Conservation (phyloP, 2,888 invertebrate genomes). For the Sesia apiformis region DNA sequence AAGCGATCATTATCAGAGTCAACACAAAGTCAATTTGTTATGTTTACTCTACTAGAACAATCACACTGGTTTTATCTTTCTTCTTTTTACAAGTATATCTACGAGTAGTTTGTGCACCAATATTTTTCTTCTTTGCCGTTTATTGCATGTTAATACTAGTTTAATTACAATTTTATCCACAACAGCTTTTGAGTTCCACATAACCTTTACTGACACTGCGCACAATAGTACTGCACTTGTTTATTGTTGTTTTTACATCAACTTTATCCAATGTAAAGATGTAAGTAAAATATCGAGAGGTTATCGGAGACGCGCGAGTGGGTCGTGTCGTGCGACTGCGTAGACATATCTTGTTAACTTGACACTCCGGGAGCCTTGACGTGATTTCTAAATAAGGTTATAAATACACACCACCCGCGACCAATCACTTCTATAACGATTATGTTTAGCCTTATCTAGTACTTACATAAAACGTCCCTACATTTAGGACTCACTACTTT, state of each 20-base stretch:
- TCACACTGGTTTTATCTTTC: slow-evolving; percentile 27
- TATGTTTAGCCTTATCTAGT: background rate
- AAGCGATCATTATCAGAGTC: slow-evolving; percentile 37
- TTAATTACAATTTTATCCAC: slow-evolving; percentile 14
- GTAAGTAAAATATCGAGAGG: slow-evolving; percentile 30
- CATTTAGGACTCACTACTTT: too few relatives aligned
- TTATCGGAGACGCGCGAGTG: slow-evolving; percentile 33
- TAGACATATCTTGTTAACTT: slow-evolving; percentile 20
- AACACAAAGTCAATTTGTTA: background rate
- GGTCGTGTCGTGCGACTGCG: slow-evolving; percentile 24
- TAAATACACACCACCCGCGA: slow-evolving; percentile 25
- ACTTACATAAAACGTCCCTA: background rate
- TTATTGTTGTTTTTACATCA: background rate
- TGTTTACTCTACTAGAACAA: background rate
- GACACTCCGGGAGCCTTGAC: slow-evolving; percentile 31
- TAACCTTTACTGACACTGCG: slow-evolving; percentile 20
- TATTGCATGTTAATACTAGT: slow-evolving; percentile 11
- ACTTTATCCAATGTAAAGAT: background rate
- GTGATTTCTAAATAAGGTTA: slow-evolving; percentile 41
- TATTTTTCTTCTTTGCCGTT: slow-evolving; percentile 15
- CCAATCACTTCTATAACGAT: slow-evolving; percentile 19
- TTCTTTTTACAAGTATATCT: slow-evolving; percentile 22
- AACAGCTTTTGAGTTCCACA: slow-evolving; percentile 21
- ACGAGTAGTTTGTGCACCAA: slow-evolving; percentile 18
- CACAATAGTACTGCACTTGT: slow-evolving; percentile 23